Evolutionary conservation across 2,797 vertebrate species (phyloP).

Genomic region (Rhyacichthys aspro): DNA sequence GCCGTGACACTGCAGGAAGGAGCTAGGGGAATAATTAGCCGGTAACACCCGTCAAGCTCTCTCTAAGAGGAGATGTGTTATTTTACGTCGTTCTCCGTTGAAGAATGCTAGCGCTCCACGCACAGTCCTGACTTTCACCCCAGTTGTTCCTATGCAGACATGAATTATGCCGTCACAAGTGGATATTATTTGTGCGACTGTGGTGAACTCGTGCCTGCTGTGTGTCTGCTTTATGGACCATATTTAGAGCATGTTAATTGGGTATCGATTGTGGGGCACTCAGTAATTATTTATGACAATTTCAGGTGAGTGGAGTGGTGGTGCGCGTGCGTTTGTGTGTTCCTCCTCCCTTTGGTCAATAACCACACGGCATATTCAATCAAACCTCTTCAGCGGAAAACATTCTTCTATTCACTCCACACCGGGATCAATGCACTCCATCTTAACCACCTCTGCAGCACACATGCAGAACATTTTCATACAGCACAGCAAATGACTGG

Average conservation of each 20-base stretch:
- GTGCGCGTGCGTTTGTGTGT: constrained; percentile 6
- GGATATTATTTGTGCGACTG: constrained; percentile 12
- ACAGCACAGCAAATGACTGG: constrained; percentile 20
- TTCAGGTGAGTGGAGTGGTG: constrained; percentile 40
- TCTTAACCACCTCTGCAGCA: constrained; percentile 39
- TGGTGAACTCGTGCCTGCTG: constrained; percentile 8
- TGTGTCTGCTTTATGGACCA: constrained; percentile 33
- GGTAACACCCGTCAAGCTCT: constrained; percentile 74
- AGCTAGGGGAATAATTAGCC: constrained; percentile 77
- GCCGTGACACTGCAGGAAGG: constrained; percentile 74
- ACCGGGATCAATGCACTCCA: constrained; percentile 42
- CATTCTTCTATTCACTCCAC: constrained; percentile 20
- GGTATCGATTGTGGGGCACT: constrained; percentile 53
- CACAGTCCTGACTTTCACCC: constrained; percentile 19
- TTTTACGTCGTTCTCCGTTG: constrained; percentile 59
- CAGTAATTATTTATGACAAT: constrained; percentile 56
- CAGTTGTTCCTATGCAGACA: constrained; percentile 15
- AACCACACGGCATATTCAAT: constrained; percentile 48
- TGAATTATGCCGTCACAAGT: constrained; percentile 17
- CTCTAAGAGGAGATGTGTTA: constrained; percentile 69
- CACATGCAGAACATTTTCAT: constrained; percentile 31
- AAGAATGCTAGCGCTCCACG: constrained; percentile 44
- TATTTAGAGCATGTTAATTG: constrained; percentile 66
- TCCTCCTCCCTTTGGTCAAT: constrained; percentile 30
- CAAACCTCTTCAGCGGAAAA: constrained; percentile 47